Conservation (phyloP, 2,797 vertebrate species). For the Enteromius afrohamiltoni region DNA sequence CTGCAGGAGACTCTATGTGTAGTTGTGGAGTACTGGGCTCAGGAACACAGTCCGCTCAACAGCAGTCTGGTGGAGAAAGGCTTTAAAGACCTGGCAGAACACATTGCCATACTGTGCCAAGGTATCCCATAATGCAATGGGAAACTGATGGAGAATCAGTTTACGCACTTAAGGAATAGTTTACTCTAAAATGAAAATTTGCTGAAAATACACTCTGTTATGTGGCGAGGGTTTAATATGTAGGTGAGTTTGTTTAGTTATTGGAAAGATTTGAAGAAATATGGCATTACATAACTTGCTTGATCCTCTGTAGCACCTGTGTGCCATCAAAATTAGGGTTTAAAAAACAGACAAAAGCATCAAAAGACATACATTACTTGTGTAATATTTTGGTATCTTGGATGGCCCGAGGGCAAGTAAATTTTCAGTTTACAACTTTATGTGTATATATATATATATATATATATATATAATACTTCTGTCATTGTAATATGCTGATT, state of each 20-base stretch:
- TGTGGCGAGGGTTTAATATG: not conserved
- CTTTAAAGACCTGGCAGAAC: slow-evolving; percentile 81
- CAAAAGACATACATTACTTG: not conserved
- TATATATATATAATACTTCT: too few relatives aligned
- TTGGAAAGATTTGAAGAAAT: not conserved
- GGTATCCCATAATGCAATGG: slow-evolving; percentile 73
- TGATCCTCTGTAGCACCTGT: not conserved
- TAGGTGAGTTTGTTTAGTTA: not conserved
- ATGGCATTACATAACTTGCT: not conserved
- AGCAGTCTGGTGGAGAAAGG: slow-evolving; percentile 80
- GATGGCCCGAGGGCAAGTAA: not conserved
- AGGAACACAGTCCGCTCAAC: slow-evolving; percentile 84
- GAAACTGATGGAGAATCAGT: slow-evolving; percentile 8
- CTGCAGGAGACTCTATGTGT: slow-evolving; percentile 85
- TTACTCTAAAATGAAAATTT: not conserved
- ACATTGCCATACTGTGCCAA: slow-evolving; percentile 83
- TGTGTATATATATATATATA: too few relatives aligned
- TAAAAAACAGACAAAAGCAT: not conserved
- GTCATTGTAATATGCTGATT: too few relatives aligned
- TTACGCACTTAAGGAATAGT: not conserved
- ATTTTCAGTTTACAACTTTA: too few relatives aligned
- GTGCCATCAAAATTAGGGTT: not conserved
- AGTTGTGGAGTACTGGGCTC: slow-evolving; percentile 89
- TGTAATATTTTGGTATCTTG: not conserved
- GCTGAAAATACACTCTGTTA: not conserved